Base-by-base conservation (phyloP, 2,797 vertebrate genomes). In the Champsocephalus gunnari region DNA sequence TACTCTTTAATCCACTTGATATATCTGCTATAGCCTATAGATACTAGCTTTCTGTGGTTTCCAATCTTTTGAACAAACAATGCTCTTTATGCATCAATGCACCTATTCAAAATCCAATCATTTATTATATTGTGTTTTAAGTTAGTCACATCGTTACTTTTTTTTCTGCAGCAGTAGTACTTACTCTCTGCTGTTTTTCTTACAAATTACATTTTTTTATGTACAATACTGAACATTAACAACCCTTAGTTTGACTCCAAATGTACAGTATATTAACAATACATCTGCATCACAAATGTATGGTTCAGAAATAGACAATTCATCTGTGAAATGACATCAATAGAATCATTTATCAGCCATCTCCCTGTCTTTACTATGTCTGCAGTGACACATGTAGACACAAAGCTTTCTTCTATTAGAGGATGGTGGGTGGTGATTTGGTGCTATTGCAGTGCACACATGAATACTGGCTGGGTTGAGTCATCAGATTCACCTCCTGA, bases 401-500 rank as follows among this genome's bases (percentile, higher is more conserved):
- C 88, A 89, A 80, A 81, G 81, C 84, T 86, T 86, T 82, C 77
- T 84, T 87, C 84, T 73, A 67, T 80, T 81, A 71, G 73, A 76
- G 83, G 85, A 72, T 75, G 71, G 89, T 88, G 88, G 90, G 89
- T 60, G 85, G 89, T 68, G 81, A 88, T 83, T 83, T 68, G 71
- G 84, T 21, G 51, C 83, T 66, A 72, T 75, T 67, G 85, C 80
- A 78, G 76, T 49, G 89, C 89, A 86, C 81, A 83, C 80, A 88
- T 89, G 80, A 87, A 86, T 81, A 45, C 87, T 73, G 85, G 66
- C 87, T 66, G 71, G 69, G 77, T 85, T 87, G 88, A 91, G 75
- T 89, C 88, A 91, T 89, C 84, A 69, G 87, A 90, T 89, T 90
- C 89, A 89, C 86, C 89, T 88, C 89, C 73, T 85, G 90, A 92